A percentile compares a stretch with the other conserved stretches of the same genome.
These are phyloP conservation scores for Danio rerio DNA, from an alignment of 2,113 vertebrate genomes.

Conservation along the genomic window DNA sequence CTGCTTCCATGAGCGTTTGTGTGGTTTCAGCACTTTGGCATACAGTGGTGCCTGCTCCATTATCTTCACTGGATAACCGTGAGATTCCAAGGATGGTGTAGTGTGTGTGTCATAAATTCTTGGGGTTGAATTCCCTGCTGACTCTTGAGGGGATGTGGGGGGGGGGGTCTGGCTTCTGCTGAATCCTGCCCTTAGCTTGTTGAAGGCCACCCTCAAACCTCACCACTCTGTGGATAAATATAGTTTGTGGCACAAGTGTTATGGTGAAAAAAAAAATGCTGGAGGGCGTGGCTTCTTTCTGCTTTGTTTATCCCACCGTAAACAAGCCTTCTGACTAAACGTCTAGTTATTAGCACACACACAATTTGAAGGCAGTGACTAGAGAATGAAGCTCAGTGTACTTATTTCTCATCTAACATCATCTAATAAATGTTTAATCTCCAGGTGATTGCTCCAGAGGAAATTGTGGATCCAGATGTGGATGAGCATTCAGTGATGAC, in stretches of 20 bases:
- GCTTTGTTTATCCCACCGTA: neutral
- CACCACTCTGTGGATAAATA: conserved; percentile 72
- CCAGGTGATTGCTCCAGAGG: conserved; percentile 92
- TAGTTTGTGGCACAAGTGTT: conserved; percentile 64
- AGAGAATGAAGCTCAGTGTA: neutral
- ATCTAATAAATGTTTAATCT: conserved; percentile 25
- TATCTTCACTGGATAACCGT: conserved; percentile 17
- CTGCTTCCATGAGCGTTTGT: neutral
- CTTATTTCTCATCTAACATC: neutral
- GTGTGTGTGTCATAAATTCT: conserved; percentile 63
- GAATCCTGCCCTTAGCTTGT: conserved; percentile 69
- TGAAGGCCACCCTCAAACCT: conserved; percentile 68
- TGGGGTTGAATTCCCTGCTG: conserved; percentile 60
- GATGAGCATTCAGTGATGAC: conserved; percentile 96
- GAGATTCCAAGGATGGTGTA: conserved; percentile 28
- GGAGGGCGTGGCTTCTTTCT: conserved; percentile 32
- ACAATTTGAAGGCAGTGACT: neutral
- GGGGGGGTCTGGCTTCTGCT: conserved; percentile 71
- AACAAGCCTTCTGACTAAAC: neutral
- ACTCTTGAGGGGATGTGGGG: conserved; percentile 68
- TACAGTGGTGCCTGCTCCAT: neutral
- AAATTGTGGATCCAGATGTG: conserved; percentile 93
- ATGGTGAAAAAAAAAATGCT: conserved; percentile 49
- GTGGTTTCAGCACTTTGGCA: conserved; percentile 19
- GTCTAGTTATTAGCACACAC: neutral